Evolutionary conservation across 2,797 vertebrate genomes (phyloP).

Genomic region (Margarornis squamiger): DNA sequence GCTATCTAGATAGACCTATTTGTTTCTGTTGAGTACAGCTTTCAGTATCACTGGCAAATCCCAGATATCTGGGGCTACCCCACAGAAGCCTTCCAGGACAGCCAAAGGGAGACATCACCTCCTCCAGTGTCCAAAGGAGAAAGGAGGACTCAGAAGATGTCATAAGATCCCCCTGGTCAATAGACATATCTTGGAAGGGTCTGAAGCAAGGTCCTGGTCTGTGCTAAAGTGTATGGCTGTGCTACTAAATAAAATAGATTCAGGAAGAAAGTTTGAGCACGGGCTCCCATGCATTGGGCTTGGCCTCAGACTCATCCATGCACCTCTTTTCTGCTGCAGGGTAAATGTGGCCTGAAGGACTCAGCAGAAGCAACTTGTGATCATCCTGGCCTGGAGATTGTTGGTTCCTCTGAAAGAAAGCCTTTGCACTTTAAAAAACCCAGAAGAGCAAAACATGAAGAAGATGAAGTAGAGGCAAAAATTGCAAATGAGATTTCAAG

Average conservation of each 20-base stretch:
- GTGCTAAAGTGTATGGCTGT: neutral
- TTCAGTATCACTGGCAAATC: neutral
- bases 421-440: neutral
- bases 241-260: neutral
- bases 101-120: neutral
- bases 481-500: neutral
- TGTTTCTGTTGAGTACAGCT: neutral
- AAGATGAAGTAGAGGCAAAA: neutral
- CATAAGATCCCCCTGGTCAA: neutral
- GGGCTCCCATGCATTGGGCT: neutral
- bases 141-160: neutral
- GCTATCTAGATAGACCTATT: neutral
- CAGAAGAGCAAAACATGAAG: neutral
- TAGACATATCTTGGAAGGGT: rapidly evolving
- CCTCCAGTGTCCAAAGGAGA: neutral
- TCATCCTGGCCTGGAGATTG: neutral
- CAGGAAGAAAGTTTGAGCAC: neutral
- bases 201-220: neutral
- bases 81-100: neutral
- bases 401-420: neutral
- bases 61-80: neutral
- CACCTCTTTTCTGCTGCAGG: neutral
- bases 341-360: neutral
- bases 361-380: neutral
- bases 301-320: neutral